phyloP scores from a whole-genome alignment of 2,113 vertebrate species.

The Corydoras sp. region DNA sequence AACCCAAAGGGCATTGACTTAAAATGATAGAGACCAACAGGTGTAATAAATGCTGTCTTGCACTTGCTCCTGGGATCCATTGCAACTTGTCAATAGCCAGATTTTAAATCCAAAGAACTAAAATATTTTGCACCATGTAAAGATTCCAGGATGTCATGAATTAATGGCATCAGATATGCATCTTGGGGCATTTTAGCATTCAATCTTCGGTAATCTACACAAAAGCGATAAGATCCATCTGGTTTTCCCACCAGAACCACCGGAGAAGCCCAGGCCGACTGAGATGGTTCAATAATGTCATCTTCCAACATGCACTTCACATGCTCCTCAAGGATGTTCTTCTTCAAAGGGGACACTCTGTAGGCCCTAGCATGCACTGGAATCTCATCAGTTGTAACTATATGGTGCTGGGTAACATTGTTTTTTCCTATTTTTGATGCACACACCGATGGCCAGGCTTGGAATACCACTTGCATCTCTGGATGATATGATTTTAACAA shows the following conservation, averaged over 20 bases:
- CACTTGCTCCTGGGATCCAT: not conserved
- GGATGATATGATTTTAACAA: too few species aligned
- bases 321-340: not conserved
- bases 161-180: not conserved
- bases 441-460: too few species aligned
- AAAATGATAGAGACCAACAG: conserved; percentile 8
- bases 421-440: too few species aligned
- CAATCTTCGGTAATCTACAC: not conserved
- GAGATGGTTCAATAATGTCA: not conserved
- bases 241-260: not conserved
- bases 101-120: not conserved
- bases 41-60: conserved; percentile 15
- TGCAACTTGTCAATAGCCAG: not conserved
- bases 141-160: conserved; percentile 6
- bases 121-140: not conserved
- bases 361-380: too few species aligned
- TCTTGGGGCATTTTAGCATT: not conserved
- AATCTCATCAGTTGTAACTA: too few species aligned
- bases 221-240: not conserved
- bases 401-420: too few species aligned
- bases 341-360: too few species aligned
- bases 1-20: conserved; percentile 12
- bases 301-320: not conserved
- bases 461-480: too few species aligned
- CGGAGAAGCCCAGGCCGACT: conserved; percentile 7